These are phyloP conservation scores for human DNA, from an alignment of 2,113 vertebrate genomes.

Conservation along the genomic window DNA sequence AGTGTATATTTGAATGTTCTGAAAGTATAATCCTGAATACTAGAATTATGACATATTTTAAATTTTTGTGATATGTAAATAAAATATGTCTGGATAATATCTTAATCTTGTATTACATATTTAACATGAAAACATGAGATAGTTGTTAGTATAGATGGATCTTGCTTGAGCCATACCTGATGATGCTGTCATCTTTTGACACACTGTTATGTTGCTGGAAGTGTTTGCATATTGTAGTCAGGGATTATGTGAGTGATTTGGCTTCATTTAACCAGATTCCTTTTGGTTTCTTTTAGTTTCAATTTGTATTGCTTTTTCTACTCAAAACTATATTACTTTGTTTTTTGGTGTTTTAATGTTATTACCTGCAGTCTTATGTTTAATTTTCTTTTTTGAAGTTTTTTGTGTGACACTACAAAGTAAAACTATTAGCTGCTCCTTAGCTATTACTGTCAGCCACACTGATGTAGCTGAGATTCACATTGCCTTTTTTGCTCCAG, in stretches of 20 bases:
- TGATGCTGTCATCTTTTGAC: neutral
- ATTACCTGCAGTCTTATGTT: neutral
- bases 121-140: neutral
- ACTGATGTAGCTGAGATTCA: neutral
- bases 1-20: neutral
- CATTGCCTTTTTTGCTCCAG: neutral
- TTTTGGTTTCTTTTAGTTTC: constrained; percentile 14
- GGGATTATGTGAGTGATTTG: neutral
- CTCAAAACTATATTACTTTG: neutral
- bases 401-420: neutral
- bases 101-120: neutral
- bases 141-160: neutral
- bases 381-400: constrained; percentile 15
- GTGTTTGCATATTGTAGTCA: neutral
- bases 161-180: neutral
- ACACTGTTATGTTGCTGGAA: neutral
- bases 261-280: neutral
- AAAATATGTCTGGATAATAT: neutral
- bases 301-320: neutral
- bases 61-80: neutral
- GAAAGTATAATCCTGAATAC: neutral
- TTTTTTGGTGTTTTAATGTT: neutral
- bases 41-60: neutral
- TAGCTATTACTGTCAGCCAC: neutral
- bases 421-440: neutral